phyloP scores from a whole-genome alignment of 2,113 vertebrate species.

The Podarcis raffonei region DNA sequence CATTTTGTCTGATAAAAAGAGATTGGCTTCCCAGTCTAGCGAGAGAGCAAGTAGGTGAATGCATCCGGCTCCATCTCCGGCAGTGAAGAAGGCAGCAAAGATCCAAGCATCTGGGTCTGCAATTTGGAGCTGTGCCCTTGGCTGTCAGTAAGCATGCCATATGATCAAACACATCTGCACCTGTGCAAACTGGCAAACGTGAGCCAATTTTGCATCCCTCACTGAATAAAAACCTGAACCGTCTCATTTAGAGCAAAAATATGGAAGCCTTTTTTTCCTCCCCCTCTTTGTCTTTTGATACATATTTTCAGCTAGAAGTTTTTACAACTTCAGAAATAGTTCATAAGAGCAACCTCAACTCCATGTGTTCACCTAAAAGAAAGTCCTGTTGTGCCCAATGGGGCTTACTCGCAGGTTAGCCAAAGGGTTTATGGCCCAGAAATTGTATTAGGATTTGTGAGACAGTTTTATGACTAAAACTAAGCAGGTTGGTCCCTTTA shows the following conservation, averaged over 20 bases:
- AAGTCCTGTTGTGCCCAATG: not conserved
- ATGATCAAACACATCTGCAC: conserved; percentile 61
- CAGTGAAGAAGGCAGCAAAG: not conserved
- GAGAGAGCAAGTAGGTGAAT: too few relatives aligned
- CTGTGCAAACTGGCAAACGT: conserved; percentile 54
- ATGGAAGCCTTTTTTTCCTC: not conserved
- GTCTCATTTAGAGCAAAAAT: not conserved
- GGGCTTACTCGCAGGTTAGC: not conserved
- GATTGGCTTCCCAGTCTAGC: not conserved
- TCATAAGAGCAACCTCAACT: not conserved
- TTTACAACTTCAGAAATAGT: not conserved
- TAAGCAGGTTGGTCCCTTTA: not conserved
- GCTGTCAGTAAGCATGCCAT: conserved; percentile 60
- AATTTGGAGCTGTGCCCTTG: conserved; percentile 65
- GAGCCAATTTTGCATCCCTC: conserved; percentile 21
- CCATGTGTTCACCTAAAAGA: not conserved
- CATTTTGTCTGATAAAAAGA: conserved; percentile 40
- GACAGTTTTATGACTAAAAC: not conserved
- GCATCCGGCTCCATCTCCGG: conserved; percentile 22
- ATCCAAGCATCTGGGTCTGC: conserved; percentile 62
- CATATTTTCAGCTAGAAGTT: not conserved
- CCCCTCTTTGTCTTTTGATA: not conserved
- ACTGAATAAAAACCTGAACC: not conserved
- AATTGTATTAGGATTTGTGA: not conserved
- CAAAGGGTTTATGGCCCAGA: not conserved